These are phyloP conservation scores for Blennius ocellaris DNA, from an alignment of 2,113 vertebrate species.

Conservation along the genomic window DNA sequence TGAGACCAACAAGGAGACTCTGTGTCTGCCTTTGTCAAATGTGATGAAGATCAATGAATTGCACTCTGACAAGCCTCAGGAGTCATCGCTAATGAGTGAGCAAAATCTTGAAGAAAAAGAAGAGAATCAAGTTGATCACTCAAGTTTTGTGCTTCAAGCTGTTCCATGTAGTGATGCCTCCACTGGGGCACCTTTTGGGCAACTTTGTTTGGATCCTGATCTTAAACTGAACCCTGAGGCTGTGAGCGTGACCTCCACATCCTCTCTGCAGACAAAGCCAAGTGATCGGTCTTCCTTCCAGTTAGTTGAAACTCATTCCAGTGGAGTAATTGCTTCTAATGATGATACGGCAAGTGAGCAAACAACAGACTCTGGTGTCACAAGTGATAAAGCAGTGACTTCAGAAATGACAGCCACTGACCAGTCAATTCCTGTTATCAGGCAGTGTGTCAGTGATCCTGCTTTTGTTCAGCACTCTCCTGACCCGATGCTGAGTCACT, in stretches of 20 bases:
- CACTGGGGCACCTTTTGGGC: slow-evolving; percentile 1
- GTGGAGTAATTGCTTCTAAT: slow-evolving; percentile 22
- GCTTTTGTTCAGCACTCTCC: slow-evolving; percentile 55
- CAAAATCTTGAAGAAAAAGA: slow-evolving; percentile 46
- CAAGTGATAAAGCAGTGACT: slow-evolving; percentile 37
- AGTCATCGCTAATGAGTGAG: slow-evolving; percentile 16
- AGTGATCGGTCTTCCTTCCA: slow-evolving; percentile 22
- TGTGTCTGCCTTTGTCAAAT: slow-evolving; percentile 18
- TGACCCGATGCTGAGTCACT: slow-evolving; percentile 79
- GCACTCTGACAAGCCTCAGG: slow-evolving; percentile 3
- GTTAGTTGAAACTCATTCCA: slow-evolving; percentile 37
- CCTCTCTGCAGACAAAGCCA: slow-evolving; percentile 38
- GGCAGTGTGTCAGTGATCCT: slow-evolving; percentile 54
- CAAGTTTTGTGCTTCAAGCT: slow-evolving; percentile 24
- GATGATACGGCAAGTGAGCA: not conserved
- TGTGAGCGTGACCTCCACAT: slow-evolving; percentile 9
- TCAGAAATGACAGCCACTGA: slow-evolving; percentile 30
- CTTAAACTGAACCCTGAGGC: slow-evolving; percentile 24
- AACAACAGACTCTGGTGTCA: not conserved
- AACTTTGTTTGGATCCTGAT: slow-evolving; percentile 5
- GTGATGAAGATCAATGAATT: slow-evolving; percentile 20
- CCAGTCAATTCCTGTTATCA: slow-evolving; percentile 33
- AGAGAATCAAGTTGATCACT: slow-evolving; percentile 5
- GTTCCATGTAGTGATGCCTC: slow-evolving; percentile 15
- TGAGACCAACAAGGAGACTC: not conserved